Base-by-base conservation (phyloP, 2,797 vertebrate genomes). In the Sparidentex hasta region DNA sequence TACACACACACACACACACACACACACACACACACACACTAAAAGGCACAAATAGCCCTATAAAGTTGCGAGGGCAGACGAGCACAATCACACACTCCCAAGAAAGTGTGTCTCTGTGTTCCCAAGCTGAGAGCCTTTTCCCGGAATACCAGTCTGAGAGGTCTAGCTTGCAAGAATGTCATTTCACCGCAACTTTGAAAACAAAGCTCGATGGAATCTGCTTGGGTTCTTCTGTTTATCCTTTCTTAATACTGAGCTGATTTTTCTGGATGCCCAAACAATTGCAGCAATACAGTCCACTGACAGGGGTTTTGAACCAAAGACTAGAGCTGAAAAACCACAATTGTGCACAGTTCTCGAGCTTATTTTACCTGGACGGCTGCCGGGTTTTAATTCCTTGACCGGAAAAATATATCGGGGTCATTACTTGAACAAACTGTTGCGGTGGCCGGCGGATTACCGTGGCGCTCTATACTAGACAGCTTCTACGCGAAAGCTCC, bases 131-230 rank as follows among this genome's bases (percentile, higher is more conserved):
- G 76, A 82, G 76, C 55, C 44, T 87, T 94, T 38, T 94, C 87
- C 91, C 64, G 79, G 91, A 93, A 94, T 74, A 81, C 48, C 85
- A 89, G 75, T 83, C 76, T 75, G 76, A 88, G 85, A 86, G 86
- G 86, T 85, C 82, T 65, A 69, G 67, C 65, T 72, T 48, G 38
- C 83, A 90, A 91, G 84, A 76, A 92, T 91, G 90, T 78, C 62
- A 82, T 76, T 86, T 80, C 48, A 92, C 94, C 94, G 58, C 92
- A 92, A 81, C 84, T 92, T 79, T 89, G 78, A 92, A 93, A 94
- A 94, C 92, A 93, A 91, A 93, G 84, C 87, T 80, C 59, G 33
- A 5, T 77, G 87, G 91, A 92, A 92, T 93, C 87, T 89, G 83
- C 78, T 84, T 74, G 75, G 76, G 56, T 87, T 85, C 86, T 65